Evolutionary conservation across 2,113 vertebrate genomes (phyloP).

Genomic region (Hipposideros armiger): DNA sequence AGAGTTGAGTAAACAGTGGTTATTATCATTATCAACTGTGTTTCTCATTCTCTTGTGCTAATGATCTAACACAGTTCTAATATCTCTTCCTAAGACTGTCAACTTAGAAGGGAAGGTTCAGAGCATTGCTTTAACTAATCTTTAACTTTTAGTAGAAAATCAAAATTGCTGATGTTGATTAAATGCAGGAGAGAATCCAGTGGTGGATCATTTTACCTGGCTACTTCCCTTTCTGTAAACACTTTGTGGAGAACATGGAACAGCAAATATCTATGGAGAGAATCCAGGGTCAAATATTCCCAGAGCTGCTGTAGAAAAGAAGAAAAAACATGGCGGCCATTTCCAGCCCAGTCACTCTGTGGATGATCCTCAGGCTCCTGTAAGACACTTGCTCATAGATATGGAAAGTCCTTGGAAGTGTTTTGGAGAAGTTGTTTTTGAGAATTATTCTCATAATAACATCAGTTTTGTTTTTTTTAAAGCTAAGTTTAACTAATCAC

Average conservation of each 20-base stretch:
- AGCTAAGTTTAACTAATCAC: background rate
- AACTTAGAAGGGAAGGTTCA: background rate
- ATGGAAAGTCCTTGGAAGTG: slow-evolving; percentile 54
- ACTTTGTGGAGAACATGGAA: background rate
- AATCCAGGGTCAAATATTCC: background rate
- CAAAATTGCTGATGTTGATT: slow-evolving; percentile 21
- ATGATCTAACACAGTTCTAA: background rate
- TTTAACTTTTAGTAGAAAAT: slow-evolving; percentile 42
- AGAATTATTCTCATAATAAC: slow-evolving; percentile 4
- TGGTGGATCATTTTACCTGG: background rate
- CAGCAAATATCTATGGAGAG: background rate
- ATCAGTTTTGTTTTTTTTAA: background rate
- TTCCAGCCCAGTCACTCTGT: background rate
- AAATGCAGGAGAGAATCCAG: background rate
- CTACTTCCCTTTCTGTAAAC: slow-evolving; percentile 26
- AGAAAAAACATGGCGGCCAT: background rate
- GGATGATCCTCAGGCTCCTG: background rate
- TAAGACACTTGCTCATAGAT: slow-evolving; percentile 60
- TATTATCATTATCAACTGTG: background rate
- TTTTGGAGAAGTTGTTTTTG: slow-evolving; percentile 52
- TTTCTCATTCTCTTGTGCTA: background rate
- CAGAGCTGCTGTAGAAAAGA: background rate
- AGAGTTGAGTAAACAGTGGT: background rate
- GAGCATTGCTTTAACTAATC: slow-evolving; percentile 33
- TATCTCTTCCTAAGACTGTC: background rate